Conservation (phyloP, 2,888 invertebrate genomes). For the Phoronis australis region DNA sequence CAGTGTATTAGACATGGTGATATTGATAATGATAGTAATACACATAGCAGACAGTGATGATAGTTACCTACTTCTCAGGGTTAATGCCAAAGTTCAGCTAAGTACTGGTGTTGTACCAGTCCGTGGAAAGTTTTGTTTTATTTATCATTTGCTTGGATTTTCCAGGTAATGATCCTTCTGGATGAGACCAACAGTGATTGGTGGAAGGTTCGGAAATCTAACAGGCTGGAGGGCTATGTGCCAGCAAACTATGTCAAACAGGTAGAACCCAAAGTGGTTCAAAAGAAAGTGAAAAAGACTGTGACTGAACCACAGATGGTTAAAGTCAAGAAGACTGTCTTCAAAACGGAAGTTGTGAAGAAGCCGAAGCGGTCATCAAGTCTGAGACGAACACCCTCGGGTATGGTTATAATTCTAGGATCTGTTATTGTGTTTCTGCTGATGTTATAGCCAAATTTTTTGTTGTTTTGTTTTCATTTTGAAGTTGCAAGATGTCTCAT, state of each 20-base stretch:
- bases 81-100: no score
- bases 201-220: constrained; percentile 96
- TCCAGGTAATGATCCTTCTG: constrained; percentile 75
- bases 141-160: constrained; percentile 6
- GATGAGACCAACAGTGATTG: constrained; percentile 95
- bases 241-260: constrained; percentile 95
- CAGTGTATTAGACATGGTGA: no score
- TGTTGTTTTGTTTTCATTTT: background rate
- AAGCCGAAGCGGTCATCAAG: constrained; percentile 56
- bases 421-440: no score
- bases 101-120: no score
- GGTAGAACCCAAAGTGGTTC: constrained; percentile 70
- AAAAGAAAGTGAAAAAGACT: constrained; percentile 64
- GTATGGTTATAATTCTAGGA: constrained; percentile 21
- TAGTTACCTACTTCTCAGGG: no score
- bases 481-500: background rate
- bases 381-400: constrained; percentile 46
- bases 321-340: constrained; percentile 73
- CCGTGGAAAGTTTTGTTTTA: no score
- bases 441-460: background rate
- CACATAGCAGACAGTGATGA: no score
- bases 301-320: constrained; percentile 78
- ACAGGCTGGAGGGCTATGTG: constrained; percentile 91
- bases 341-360: constrained; percentile 61
- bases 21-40: no score